Evolutionary conservation across 2,113 vertebrate species (phyloP).

Genomic region (Psettodes erumei): DNA sequence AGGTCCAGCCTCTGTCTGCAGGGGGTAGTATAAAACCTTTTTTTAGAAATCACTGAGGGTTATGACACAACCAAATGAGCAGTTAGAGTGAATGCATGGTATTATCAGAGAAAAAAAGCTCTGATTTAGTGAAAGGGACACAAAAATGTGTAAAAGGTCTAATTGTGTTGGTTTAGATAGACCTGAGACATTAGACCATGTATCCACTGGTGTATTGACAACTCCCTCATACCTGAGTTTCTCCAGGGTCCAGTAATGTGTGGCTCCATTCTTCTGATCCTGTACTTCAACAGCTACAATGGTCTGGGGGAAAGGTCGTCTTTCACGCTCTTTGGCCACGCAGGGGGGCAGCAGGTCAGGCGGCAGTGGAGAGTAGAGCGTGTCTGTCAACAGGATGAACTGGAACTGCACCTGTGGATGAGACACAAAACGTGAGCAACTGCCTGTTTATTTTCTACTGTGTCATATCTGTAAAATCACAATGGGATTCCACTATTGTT

Average conservation of each 20-base stretch:
- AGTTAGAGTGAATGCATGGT: background rate
- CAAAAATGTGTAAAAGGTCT: background rate
- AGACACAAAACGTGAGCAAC: background rate
- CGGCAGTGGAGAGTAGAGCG: constrained; percentile 94
- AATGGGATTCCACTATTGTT: background rate
- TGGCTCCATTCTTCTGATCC: constrained; percentile 98
- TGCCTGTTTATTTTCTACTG: background rate
- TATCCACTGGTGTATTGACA: background rate
- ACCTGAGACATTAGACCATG: too few species aligned
- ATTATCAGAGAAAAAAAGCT: background rate
- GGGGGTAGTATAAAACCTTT: background rate
- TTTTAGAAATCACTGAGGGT: background rate
- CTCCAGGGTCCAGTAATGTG: constrained; percentile 98
- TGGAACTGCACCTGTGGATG: constrained; percentile 95
- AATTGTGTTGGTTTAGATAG: background rate
- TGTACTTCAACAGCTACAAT: constrained; percentile 97
- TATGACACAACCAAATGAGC: background rate
- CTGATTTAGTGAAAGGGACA: background rate
- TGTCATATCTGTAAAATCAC: background rate
- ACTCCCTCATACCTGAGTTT: constrained; percentile 90
- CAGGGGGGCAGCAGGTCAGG: constrained; percentile 92
- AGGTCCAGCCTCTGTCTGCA: constrained; percentile 93
- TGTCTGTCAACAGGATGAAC: constrained; percentile 96
- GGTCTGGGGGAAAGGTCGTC: constrained; percentile 91
- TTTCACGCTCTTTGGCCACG: constrained; percentile 91